A percentile compares a stretch with the other conserved stretches of the same genome.
Evolutionary conservation across 2,888 invertebrate genomes (phyloP).

Genomic region (Drosophila lutescens): DNA sequence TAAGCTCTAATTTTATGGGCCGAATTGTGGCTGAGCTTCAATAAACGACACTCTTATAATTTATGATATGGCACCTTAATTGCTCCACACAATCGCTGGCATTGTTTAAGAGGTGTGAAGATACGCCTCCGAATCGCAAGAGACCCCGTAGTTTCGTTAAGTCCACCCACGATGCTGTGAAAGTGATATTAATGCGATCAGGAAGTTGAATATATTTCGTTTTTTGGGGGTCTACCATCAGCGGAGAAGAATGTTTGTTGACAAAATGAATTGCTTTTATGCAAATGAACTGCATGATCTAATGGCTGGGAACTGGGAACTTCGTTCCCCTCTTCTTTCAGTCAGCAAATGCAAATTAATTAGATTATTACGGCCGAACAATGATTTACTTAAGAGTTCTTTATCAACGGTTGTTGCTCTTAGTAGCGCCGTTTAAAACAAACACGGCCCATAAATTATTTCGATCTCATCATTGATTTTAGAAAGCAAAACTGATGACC

Average conservation of each 20-base stretch:
- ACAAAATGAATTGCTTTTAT: constrained; percentile 52
- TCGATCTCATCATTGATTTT: constrained; percentile 37
- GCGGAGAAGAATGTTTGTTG: constrained; percentile 42
- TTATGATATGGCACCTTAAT: constrained; percentile 53
- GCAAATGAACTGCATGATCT: constrained; percentile 54
- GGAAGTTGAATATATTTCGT: constrained; percentile 42
- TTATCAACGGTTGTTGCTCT: constrained; percentile 50
- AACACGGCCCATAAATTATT: constrained; percentile 42
- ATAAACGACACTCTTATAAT: constrained; percentile 53
- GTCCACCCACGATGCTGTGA: constrained; percentile 40
- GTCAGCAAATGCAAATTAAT: constrained; percentile 58
- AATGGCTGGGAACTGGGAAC: constrained; percentile 54
- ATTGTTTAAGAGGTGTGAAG: constrained; percentile 67
- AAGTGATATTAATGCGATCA: constrained; percentile 63
- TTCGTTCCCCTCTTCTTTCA: constrained; percentile 15
- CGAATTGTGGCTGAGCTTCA: constrained; percentile 38
- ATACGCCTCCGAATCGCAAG: constrained; percentile 11
- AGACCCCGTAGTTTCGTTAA: constrained; percentile 9
- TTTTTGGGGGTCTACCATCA: constrained; percentile 15
- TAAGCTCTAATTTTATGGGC: constrained; percentile 53
- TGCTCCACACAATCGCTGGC: constrained; percentile 45
- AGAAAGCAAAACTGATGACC: constrained; percentile 47
- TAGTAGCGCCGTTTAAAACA: constrained; percentile 54
- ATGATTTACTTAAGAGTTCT: constrained; percentile 55
- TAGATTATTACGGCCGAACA: constrained; percentile 58